Evolutionary conservation across 2,113 vertebrate genomes (phyloP).

Genomic region (Naja naja): DNA sequence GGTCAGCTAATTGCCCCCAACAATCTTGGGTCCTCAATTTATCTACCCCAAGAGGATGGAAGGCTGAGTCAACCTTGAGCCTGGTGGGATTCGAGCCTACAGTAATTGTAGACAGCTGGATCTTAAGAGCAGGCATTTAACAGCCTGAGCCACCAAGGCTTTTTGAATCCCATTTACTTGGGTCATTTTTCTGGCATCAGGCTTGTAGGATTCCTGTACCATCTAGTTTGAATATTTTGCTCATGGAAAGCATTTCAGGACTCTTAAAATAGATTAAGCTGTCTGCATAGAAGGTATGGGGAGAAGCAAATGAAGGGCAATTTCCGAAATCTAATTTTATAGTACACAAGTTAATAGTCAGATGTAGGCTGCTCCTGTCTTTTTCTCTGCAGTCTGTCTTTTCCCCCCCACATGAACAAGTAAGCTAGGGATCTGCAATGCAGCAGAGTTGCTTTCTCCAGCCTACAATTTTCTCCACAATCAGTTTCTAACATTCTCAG

Average conservation of each 20-base stretch:
- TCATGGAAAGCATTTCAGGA: constrained; percentile 21
- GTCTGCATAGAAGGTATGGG: constrained; percentile 35
- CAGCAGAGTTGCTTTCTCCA: constrained; percentile 55
- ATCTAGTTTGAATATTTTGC: constrained; percentile 38
- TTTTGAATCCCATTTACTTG: too few species aligned
- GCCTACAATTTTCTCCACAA: constrained; percentile 39
- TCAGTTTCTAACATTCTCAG: constrained; percentile 12
- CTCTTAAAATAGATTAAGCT: constrained; percentile 52
- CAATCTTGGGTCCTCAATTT: too few species aligned
- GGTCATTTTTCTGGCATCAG: constrained; percentile 22
- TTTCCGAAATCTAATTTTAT: constrained; percentile 66
- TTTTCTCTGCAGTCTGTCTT: constrained; percentile 57
- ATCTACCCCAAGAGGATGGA: too few species aligned
- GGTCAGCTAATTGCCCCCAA: too few species aligned
- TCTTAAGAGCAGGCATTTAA: too few species aligned
- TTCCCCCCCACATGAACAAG: constrained; percentile 43
- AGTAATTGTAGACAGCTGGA: too few species aligned
- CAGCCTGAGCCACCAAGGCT: too few species aligned
- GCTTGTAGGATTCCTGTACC: constrained; percentile 20
- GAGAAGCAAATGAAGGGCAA: constrained; percentile 48
- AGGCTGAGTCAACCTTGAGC: too few species aligned
- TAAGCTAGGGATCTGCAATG: constrained; percentile 62
- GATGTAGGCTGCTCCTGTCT: constrained; percentile 42
- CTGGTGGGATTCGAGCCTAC: too few species aligned
- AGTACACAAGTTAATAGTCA: constrained; percentile 40